Conservation (phyloP, 2,888 invertebrate species). For the Phasia obesa region DNA sequence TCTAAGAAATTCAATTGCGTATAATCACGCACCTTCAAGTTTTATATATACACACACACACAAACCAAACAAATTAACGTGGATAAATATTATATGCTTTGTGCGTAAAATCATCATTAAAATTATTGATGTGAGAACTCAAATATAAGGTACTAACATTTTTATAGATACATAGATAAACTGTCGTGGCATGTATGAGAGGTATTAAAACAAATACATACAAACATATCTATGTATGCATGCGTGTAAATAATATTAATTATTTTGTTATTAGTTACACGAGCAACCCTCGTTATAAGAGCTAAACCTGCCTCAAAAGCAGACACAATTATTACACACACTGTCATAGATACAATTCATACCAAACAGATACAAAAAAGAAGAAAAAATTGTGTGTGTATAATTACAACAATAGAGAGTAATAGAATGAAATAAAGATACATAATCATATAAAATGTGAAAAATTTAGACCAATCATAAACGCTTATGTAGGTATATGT, state of each 20-base stretch:
- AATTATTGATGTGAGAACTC: constrained; percentile 46
- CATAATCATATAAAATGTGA: constrained; percentile 39
- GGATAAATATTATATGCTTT: neutral
- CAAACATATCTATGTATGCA: neutral
- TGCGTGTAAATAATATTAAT: constrained; percentile 29
- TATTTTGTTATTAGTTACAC: constrained; percentile 39
- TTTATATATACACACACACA: constrained; percentile 12
- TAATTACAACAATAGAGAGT: constrained; percentile 39
- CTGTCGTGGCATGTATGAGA: constrained; percentile 28
- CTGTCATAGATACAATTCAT: constrained; percentile 22
- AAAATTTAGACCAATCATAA: constrained; percentile 74
- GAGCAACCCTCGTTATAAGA: constrained; percentile 48
- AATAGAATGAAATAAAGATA: constrained; percentile 18
- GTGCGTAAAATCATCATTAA: constrained; percentile 4
- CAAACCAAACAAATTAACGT: constrained; percentile 9
- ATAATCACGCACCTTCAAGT: constrained; percentile 45
- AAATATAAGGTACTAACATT: constrained; percentile 1
- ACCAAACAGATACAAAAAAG: too few species aligned
- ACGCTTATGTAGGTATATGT: constrained; percentile 58
- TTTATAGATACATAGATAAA: constrained; percentile 5
- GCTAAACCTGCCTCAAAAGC: constrained; percentile 43
- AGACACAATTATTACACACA: constrained; percentile 17
- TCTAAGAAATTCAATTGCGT: constrained; percentile 25
- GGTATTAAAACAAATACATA: constrained; percentile 38
- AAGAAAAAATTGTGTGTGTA: neutral